Base-by-base conservation (phyloP, 2,797 vertebrate genomes). In the Phoeniculus purpureus region DNA sequence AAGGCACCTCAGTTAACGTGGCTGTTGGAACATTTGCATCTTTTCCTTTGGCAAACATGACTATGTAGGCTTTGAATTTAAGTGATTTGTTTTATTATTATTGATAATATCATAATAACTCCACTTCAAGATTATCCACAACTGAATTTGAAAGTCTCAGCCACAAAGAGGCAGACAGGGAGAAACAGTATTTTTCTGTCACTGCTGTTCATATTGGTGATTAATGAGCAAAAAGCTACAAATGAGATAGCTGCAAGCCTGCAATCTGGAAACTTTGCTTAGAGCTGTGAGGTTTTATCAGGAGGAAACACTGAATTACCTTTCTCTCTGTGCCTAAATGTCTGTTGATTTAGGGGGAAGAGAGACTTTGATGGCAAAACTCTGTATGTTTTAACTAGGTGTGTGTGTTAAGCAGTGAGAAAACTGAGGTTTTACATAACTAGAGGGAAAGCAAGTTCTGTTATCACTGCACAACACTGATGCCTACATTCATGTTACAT, bases 1-100 rank as follows among this genome's bases (percentile, higher is more conserved):
- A 92, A 84, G 25, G 48, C 51, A 89, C 45, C 40, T 40, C 62
- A 95, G 15, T 67, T 66, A 94, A 90, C 89, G 80, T 5, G 75
- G n/a, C 31, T 81, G 17, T 85, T 93, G 82, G 68, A 95, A 88
- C 23, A 56, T 9, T 3, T 79, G 60, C 10, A 50, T 9, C 7
- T 72, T 74, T 75, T 73, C 18, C 80, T 75, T 68, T 45, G 5
- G 17, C 77, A 10, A 18, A 62, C 56, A 52, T 92, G 22, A 65
- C 51, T 65, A 55, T 7, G 9, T 6, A 56, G 68, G 34, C 32
- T 68, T 74, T 2, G 8, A 61, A 65, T 58, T 71, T 15, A 40
- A 22, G 15, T 20, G 32, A 73, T 9, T 10, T 25, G 15, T 10
- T 74, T 80, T 45, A 15, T 66, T 34, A 52, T 78, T 73, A 51